These are phyloP conservation scores for Sminthurides aquaticus DNA, from an alignment of 2,888 invertebrate species.

Conservation along the genomic window DNA sequence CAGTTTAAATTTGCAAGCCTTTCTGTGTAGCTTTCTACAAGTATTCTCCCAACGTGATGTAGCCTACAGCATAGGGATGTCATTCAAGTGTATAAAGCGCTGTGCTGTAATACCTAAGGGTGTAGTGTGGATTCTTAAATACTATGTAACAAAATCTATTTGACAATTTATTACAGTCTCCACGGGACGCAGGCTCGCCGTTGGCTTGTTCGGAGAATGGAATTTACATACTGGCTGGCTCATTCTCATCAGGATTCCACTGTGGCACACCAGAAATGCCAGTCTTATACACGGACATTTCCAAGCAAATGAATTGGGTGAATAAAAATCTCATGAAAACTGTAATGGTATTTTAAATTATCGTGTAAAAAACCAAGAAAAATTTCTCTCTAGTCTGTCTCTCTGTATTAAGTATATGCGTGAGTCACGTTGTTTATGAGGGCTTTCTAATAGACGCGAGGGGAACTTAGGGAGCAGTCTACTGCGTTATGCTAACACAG, in stretches of 20 bases:
- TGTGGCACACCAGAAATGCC: slow-evolving; percentile 34
- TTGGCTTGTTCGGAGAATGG: slow-evolving; percentile 29
- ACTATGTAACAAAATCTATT: not conserved
- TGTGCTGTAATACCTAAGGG: not conserved
- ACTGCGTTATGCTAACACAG: not conserved
- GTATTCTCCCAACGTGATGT: too few species aligned
- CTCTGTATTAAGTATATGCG: slow-evolving; percentile 9
- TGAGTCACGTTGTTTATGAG: not conserved
- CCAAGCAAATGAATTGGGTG: not conserved
- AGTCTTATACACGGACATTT: slow-evolving; percentile 19
- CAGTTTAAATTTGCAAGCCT: not conserved
- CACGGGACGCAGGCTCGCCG: slow-evolving; percentile 39
- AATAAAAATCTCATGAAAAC: slow-evolving; percentile 20
- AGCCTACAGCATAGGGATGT: too few species aligned
- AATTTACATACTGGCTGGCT: slow-evolving; percentile 30
- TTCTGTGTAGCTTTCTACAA: too few species aligned
- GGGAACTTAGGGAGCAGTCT: not conserved
- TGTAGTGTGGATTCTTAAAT: not conserved
- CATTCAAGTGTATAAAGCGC: not conserved
- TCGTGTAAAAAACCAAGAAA: not conserved
- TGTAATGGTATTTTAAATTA: slow-evolving; percentile 20
- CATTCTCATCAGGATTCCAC: slow-evolving; percentile 39
- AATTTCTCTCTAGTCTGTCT: slow-evolving; percentile 24
- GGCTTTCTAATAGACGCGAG: too few species aligned
- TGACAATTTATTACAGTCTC: slow-evolving; percentile 24